Evolutionary conservation across 2,888 invertebrate species (phyloP), one percentile per base, ranked within the genome.

Genomic region (Chydorus sphaericus): DNA sequence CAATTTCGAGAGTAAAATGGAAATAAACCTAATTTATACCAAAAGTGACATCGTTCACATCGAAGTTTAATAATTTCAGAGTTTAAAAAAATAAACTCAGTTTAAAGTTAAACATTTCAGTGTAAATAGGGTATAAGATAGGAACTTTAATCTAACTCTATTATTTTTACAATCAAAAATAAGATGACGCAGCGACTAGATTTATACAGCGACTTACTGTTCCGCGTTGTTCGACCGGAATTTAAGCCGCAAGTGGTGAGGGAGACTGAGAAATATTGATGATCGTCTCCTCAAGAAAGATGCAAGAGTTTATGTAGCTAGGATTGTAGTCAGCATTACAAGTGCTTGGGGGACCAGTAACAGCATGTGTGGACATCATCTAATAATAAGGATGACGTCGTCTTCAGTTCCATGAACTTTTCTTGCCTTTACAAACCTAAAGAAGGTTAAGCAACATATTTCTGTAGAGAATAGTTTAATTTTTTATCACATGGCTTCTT

Each of bases 111-210:
- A n/a, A n/a, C n/a, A n/a, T n/a, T n/a, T n/a, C n/a, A n/a, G n/a
- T n/a, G n/a, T n/a, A n/a, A n/a, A n/a, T n/a, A n/a, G n/a, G n/a
- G n/a, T n/a, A n/a, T n/a, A n/a, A n/a, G n/a, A n/a, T n/a, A n/a
- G n/a, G n/a, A n/a, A n/a, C n/a, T n/a, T n/a, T n/a, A n/a, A n/a
- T n/a, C n/a, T n/a, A n/a, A n/a, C n/a, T n/a, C n/a, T n/a, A n/a
- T n/a, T n/a, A n/a, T n/a, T n/a, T n/a, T n/a, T n/a, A n/a, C n/a
- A n/a, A n/a, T n/a, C n/a, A n/a, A n/a, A n/a, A n/a, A n/a, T n/a
- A n/a, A n/a, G 83, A 92, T 93, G 92, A 97, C 96, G 0, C 86
- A 88, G 65, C 76, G 97, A 50, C 71, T 97, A 59, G 86, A 90
- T 30, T 70, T 92, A 70, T 98, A 97, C 70, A 89, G 86, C 0